Base-by-base conservation (phyloP, 2,113 vertebrate species). In the Centrocercus urophasianus region DNA sequence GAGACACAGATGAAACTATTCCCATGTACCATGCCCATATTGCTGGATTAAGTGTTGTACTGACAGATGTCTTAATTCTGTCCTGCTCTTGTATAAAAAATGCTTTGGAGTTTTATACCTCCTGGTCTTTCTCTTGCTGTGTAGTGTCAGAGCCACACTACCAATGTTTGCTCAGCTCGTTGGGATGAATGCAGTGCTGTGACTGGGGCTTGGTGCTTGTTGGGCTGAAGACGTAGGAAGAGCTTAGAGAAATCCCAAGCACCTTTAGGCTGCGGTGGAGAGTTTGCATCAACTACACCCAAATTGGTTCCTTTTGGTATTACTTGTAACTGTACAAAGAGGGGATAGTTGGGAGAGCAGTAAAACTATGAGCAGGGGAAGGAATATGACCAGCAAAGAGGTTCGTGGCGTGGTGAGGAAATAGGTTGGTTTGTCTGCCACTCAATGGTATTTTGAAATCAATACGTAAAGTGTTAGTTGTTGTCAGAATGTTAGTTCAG, bases 141-240 rank as follows among this genome's bases (percentile, higher is more conserved):
- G 59, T 56, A n/a, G 11, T 8, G 0, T 64, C 69, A 73, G 45
- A 85, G 47, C 47, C 28, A 11, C 2, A 0, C 21, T 42, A 47
- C 25, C 17, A 0, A 13, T 59, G 22, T 63, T 67, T 63, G 52
- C 36, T 71, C 52, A 36, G 28, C 50, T 87, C 0, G 0, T 54
- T 59, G 54, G 25, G 48, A 56, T 1, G 6, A 86, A 63, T 42
- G 48, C 71, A 42, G 11, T 2, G 2, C 22, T 42, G 74, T 9
- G 30, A 8, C 20, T 3, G 0, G 14, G 28, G 12, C 48, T 54
- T 34, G 18, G 6, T 42, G 48, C 17, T 57, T 88, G 1, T 16
- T 67, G 30, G 36, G 52, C 24, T 67, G 24, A 54, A 45, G 21
- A 22, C 14, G 5, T 42, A 16, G 38, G 24, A 15, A 74, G 27